Evolutionary conservation across 2,888 invertebrate species (phyloP), one percentile per base, ranked within the genome.

Genomic region (Drosophila ustulata): DNA sequence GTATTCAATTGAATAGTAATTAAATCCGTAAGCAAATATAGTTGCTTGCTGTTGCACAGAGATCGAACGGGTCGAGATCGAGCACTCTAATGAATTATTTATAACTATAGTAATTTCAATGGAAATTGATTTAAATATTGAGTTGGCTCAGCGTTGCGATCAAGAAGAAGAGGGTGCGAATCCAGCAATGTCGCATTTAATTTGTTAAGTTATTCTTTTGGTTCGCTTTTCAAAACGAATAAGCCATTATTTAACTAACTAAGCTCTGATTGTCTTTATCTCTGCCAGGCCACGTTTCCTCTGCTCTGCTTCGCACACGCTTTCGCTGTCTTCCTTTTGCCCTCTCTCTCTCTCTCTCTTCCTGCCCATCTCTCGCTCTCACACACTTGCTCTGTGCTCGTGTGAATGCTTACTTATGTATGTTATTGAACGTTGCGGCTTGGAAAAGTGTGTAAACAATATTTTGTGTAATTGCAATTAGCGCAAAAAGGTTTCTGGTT

Each of bases 391-490:
- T 18, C 6, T 3, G 9, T 32, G 32, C 7, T 34, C 13, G 39
- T 41, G 39, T 41, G 39, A 41, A 39, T 55, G 34, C 8, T 28
- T 32, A 30, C 18, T 9, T 45, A n/a, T 43, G 37, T 37, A 30
- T 57, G 55, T 58, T 65, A 57, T 71, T 72, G 72, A 65, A 37
- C 41, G 57, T 2, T 57, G 70, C 50, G 72, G 70, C 64, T 52
- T 32, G 47, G 49, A 26, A 23, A 51, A 56, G 74, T 67, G 67
- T 61, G 69, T 62, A 84, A 80, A 84, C 66, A 81, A 84, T 80
- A 80, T 78, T 80, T 83, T 67, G 64, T 83, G 70, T 81, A 80
- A 80, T 83, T 80, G 84, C 80, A 83, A 80, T 80, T 84, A 81
- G 78, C 66, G 71, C 65, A 63, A 80, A 77, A 74, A 61, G 70